Evolutionary conservation across 2,113 vertebrate genomes (phyloP).

Genomic region (Myrmecophaga tridactyla): DNA sequence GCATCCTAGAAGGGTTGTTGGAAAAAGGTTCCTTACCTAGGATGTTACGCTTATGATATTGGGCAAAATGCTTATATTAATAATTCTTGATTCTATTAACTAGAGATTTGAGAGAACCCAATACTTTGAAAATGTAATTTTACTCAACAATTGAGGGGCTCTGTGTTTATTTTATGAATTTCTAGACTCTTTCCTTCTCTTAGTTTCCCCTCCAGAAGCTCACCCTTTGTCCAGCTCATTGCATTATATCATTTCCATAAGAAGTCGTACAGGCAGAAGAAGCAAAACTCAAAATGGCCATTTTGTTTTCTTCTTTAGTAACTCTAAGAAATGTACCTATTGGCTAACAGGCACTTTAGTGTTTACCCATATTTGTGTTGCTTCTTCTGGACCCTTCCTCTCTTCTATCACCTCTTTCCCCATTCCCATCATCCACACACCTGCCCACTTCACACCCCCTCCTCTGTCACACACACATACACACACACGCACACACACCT

Average conservation of each 20-base stretch:
- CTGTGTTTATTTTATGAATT: background rate
- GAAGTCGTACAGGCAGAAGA: background rate
- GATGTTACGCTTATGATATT: background rate
- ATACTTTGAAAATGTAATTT: background rate
- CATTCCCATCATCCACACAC: background rate
- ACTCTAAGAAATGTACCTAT: background rate
- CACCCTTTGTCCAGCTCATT: background rate
- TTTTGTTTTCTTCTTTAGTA: background rate
- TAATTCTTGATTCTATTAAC: background rate
- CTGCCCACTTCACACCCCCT: background rate
- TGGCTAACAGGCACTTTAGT: background rate
- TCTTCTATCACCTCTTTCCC: background rate
- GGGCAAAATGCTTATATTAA: background rate
- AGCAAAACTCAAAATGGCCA: background rate
- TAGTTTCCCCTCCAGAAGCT: background rate
- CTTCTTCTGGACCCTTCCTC: background rate
- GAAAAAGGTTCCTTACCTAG: background rate
- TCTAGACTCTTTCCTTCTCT: background rate
- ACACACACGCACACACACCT: background rate
- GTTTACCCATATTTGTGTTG: background rate
- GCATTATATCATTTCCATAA: background rate
- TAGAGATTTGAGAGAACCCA: background rate
- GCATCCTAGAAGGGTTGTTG: background rate
- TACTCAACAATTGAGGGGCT: background rate
- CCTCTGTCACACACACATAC: background rate